Evolutionary conservation across 2,888 invertebrate genomes (phyloP).

Genomic region (Anthoptus insignis): DNA sequence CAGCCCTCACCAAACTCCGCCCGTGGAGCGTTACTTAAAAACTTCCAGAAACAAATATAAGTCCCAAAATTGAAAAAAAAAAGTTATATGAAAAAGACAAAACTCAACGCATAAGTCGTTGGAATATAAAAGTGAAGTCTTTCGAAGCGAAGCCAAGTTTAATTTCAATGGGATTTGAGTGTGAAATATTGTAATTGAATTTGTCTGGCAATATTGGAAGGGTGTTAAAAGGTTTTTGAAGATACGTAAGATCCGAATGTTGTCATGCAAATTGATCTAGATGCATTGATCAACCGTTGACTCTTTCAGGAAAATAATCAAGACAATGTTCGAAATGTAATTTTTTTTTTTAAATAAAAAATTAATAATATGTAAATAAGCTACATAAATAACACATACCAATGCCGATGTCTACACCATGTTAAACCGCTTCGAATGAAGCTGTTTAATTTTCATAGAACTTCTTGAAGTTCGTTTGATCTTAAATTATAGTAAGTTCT

Average conservation of each 20-base stretch:
- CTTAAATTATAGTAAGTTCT: too few species aligned
- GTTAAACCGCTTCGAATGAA: too few species aligned
- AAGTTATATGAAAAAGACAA: slow-evolving; percentile 15
- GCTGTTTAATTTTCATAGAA: too few species aligned
- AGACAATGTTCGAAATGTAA: too few species aligned
- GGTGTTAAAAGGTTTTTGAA: slow-evolving; percentile 2
- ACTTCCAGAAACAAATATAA: slow-evolving; percentile 1
- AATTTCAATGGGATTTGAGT: slow-evolving; percentile 25
- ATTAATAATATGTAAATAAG: too few species aligned
- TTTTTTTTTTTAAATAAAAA: too few species aligned
- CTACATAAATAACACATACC: too few species aligned
- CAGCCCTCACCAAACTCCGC: background rate
- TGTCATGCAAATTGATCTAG: background rate
- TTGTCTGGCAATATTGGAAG: slow-evolving; percentile 14
- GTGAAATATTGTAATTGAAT: slow-evolving; percentile 12
- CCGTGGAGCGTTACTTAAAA: background rate
- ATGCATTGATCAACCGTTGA: too few species aligned
- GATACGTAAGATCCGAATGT: background rate
- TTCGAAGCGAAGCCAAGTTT: slow-evolving; percentile 21
- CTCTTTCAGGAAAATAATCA: too few species aligned
- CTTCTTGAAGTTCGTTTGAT: too few species aligned
- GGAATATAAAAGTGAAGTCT: slow-evolving; percentile 25
- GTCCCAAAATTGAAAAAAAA: slow-evolving; percentile 1
- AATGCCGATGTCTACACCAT: too few species aligned
- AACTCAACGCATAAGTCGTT: slow-evolving; percentile 28